A percentile compares a stretch with the other conserved stretches of the same genome.
phyloP scores from a whole-genome alignment of 2,113 vertebrate species.

The Poicephalus meyeri region DNA sequence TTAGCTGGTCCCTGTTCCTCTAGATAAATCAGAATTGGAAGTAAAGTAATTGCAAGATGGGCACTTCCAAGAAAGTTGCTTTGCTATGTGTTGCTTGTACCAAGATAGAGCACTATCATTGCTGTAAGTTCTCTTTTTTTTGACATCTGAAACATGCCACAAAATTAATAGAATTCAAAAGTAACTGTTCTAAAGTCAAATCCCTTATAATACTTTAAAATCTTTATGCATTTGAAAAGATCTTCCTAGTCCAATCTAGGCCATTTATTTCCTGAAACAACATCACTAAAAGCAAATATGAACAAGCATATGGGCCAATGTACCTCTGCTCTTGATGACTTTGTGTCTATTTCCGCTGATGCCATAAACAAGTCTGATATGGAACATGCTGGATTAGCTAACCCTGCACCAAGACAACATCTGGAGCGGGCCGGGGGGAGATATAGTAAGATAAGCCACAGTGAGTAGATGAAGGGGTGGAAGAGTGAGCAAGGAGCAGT shows the following conservation, averaged over 20 bases:
- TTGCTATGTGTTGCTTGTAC: not conserved
- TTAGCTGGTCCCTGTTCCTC: not conserved
- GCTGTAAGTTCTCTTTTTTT: not conserved
- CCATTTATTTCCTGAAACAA: not conserved
- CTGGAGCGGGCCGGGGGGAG: not conserved
- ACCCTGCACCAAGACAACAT: not conserved
- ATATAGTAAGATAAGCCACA: not conserved
- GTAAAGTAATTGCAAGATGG: not conserved
- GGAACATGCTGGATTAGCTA: not conserved
- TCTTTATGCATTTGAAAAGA: not conserved
- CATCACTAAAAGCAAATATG: not conserved
- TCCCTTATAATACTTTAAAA: not conserved
- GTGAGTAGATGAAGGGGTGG: not conserved
- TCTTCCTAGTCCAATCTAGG: not conserved
- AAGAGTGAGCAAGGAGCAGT: not conserved
- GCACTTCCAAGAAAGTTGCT: not conserved
- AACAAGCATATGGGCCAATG: not conserved
- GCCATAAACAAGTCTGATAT: not conserved
- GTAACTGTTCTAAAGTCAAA: not conserved
- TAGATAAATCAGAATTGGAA: not conserved
- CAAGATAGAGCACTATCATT: not conserved
- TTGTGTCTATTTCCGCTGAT: not conserved
- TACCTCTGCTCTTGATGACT: not conserved
- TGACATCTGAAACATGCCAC: not conserved
- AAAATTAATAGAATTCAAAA: slow-evolving; percentile 23